A percentile compares a stretch with the other conserved stretches of the same genome.
phyloP scores from a whole-genome alignment of 2,888 invertebrate genomes.

The Anticlea derivata region DNA sequence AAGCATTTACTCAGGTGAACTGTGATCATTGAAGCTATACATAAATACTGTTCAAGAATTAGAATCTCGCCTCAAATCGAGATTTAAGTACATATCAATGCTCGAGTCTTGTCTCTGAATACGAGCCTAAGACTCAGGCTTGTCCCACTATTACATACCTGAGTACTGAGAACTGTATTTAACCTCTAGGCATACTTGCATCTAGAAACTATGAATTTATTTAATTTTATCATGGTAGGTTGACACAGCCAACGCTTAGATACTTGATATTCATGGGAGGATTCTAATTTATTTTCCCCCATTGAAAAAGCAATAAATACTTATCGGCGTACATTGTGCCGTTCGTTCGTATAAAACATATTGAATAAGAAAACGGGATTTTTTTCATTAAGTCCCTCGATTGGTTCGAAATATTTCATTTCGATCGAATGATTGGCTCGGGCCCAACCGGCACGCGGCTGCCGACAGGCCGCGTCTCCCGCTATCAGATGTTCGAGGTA shows the following conservation, averaged over 20 bases:
- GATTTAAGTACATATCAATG: no score
- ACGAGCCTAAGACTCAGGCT: no score
- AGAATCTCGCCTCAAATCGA: no score
- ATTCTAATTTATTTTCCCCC: conserved; percentile 41
- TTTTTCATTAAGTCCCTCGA: conserved; percentile 66
- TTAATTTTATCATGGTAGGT: background rate
- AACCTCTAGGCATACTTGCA: background rate
- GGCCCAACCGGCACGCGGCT: conserved; percentile 67
- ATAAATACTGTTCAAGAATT: no score
- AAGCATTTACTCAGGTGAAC: no score
- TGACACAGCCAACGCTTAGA: conserved; percentile 4
- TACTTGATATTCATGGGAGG: conserved; percentile 36
- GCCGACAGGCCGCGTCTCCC: conserved; percentile 66
- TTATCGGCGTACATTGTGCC: conserved; percentile 38
- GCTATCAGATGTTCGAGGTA: conserved; percentile 77
- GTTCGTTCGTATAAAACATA: conserved; percentile 42
- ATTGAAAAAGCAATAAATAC: conserved; percentile 41
- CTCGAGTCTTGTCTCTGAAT: no score
- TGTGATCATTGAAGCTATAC: no score
- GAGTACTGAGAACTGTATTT: no score
- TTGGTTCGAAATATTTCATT: conserved; percentile 71
- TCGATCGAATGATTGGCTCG: conserved; percentile 74
- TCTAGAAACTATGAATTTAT: conserved; percentile 6
- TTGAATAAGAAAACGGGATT: conserved; percentile 55
- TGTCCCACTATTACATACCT: no score